Conservation (phyloP, 2,888 invertebrate genomes). For the Mythimna lalbum region DNA sequence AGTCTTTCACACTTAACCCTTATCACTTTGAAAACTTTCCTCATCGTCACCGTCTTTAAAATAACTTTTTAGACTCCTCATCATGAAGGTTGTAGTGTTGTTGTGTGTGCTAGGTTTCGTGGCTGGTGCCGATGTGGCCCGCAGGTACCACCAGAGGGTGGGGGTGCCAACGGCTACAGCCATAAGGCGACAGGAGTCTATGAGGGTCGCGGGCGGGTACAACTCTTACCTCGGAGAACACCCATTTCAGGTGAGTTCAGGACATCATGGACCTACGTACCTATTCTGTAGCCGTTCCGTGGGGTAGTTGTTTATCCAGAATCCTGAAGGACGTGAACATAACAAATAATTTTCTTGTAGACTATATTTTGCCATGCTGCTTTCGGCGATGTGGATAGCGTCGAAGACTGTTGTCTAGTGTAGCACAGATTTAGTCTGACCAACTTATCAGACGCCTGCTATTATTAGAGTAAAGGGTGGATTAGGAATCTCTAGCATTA, state of each 20-base stretch:
- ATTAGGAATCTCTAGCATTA: no score
- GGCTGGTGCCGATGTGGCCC: constrained; percentile 18
- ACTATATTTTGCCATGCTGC: no score
- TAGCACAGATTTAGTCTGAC: no score
- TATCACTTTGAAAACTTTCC: constrained; percentile 18
- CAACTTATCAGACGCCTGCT: no score
- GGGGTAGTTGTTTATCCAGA: no score
- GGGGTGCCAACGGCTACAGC: constrained; percentile 41
- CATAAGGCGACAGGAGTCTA: constrained; percentile 23
- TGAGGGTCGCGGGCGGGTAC: constrained; percentile 24
- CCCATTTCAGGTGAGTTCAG: constrained; percentile 47
- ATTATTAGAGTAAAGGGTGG: no score
- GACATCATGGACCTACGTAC: no score
- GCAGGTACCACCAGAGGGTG: constrained; percentile 37
- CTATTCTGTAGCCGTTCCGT: no score
- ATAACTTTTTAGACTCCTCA: not conserved
- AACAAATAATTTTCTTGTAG: no score
- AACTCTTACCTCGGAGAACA: constrained; percentile 34
- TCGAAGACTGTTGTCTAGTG: no score
- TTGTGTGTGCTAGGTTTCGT: constrained; percentile 18
- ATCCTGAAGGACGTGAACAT: no score
- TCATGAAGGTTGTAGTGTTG: constrained; percentile 22
- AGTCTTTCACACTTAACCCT: constrained; percentile 7
- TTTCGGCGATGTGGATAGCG: no score
- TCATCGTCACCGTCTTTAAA: constrained; percentile 4